Percentiles rank a stretch among this genome's conserved stretches.
These are phyloP conservation scores for Stratiolaelaps scimitus DNA, from an alignment of 1,140 invertebrate genomes.

Conservation along the genomic window DNA sequence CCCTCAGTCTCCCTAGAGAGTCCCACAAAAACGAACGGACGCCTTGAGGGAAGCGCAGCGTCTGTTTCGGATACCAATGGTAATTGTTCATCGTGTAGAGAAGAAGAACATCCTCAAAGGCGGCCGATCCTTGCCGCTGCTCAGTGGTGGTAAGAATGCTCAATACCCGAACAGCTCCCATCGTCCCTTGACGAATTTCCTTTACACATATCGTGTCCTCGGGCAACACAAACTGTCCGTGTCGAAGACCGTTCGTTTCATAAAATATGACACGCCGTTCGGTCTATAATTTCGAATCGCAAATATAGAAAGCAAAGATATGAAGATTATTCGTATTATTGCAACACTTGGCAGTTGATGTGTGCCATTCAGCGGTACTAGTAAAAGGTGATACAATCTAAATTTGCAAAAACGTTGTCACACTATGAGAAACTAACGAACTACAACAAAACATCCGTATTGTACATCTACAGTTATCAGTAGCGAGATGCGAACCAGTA, in stretches of 20 bases:
- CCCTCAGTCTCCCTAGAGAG: not conserved
- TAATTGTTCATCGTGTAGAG: conserved; percentile 72
- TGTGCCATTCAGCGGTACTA: no score
- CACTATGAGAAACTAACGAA: no score
- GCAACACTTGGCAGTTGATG: no score
- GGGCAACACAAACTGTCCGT: conserved; percentile 63
- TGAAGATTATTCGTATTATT: no score
- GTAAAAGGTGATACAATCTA: no score
- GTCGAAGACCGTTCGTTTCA: conserved; percentile 80
- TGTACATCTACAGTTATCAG: not conserved
- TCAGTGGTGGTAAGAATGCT: conserved; percentile 36
- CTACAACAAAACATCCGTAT: no score
- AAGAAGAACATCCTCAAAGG: conserved; percentile 45
- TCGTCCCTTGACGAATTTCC: conserved; percentile 41
- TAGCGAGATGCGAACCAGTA: no score
- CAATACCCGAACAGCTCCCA: conserved; percentile 53
- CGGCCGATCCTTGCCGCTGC: conserved; percentile 4
- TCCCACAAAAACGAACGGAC: conserved; percentile 42
- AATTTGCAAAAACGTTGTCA: no score
- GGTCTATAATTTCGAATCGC: not conserved
- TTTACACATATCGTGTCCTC: conserved; percentile 38
- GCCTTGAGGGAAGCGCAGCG: conserved; percentile 45
- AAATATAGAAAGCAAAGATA: no score
- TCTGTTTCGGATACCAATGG: conserved; percentile 79
- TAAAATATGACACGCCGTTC: conserved; percentile 56